Percentiles rank a stretch among this genome's conserved stretches.
Conservation (phyloP, 2,113 vertebrate species). For the Poecile atricapillus region DNA sequence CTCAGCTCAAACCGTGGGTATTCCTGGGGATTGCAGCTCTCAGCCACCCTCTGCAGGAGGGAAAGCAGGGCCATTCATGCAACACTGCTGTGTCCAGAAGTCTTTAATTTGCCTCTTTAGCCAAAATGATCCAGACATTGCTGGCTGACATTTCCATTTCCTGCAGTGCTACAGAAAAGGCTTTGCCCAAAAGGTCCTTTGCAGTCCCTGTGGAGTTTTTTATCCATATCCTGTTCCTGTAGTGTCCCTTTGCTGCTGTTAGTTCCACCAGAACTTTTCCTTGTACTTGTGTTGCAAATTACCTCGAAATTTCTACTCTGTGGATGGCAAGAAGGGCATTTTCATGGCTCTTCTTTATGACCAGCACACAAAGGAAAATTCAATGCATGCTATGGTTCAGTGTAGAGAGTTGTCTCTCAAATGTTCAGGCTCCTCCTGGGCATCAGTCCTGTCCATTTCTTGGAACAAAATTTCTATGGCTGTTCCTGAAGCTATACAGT, state of each 20-base stretch:
- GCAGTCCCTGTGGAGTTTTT: neutral
- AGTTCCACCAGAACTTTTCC: neutral
- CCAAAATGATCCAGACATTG: neutral
- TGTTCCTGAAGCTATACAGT: neutral
- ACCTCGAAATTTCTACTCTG: neutral
- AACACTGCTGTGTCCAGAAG: neutral
- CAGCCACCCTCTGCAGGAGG: neutral
- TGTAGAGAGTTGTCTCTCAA: neutral
- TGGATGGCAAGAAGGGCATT: neutral
- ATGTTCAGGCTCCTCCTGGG: neutral
- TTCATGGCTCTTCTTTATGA: neutral
- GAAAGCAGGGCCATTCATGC: neutral
- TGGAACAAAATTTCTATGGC: neutral
- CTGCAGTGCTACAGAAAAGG: neutral
- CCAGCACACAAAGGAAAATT: neutral
- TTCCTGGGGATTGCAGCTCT: neutral
- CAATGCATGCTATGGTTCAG: neutral
- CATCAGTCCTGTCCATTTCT: neutral
- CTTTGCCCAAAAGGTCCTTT: neutral
- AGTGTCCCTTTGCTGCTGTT: neutral
- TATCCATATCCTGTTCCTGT: neutral
- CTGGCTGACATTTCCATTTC: neutral
- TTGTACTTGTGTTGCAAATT: neutral
- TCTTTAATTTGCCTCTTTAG: neutral
- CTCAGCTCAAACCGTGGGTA: slow-evolving; percentile 92